Percentiles rank a stretch among this genome's conserved stretches.
Conservation (phyloP, 2,113 vertebrate genomes). For the Heterochromis multidens region DNA sequence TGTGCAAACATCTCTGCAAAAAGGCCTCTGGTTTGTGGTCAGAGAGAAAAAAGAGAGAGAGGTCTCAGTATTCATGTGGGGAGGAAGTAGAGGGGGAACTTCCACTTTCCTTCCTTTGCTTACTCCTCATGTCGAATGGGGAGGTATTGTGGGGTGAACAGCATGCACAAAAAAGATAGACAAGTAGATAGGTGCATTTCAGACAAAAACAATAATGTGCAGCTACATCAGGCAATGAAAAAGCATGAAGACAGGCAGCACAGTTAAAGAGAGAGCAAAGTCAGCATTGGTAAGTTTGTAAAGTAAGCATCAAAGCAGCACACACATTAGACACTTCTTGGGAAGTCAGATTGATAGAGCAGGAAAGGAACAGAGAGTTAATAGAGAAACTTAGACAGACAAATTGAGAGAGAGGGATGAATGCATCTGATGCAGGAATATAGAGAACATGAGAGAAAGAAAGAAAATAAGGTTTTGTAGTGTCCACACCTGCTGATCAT, state of each 20-base stretch:
- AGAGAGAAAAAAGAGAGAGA: slow-evolving; percentile 38
- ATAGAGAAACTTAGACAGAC: slow-evolving; percentile 27
- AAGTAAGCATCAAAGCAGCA: not conserved
- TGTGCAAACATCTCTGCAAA: slow-evolving; percentile 61
- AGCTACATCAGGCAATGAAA: not conserved
- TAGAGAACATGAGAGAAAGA: slow-evolving; percentile 56
- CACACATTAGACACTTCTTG: not conserved
- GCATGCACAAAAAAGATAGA: not conserved
- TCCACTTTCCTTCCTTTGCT: slow-evolving; percentile 72
- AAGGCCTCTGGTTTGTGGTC: slow-evolving; percentile 75
- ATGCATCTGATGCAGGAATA: slow-evolving; percentile 37
- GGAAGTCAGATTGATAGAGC: slow-evolving; percentile 4
- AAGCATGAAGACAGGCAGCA: not conserved
- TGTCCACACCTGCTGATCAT: slow-evolving; percentile 51
- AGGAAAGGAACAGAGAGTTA: not conserved
- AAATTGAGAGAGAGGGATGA: slow-evolving; percentile 14
- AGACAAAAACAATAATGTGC: not conserved
- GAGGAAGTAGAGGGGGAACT: slow-evolving; percentile 76
- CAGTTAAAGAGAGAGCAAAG: not conserved
- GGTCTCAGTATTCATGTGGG: slow-evolving; percentile 67
- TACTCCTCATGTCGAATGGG: slow-evolving; percentile 46
- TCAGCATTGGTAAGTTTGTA: not conserved
- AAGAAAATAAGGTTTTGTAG: slow-evolving; percentile 44
- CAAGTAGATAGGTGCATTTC: not conserved
- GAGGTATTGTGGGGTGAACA: slow-evolving; percentile 13